Percentiles rank a stretch among this genome's conserved stretches.
Conservation (phyloP, 2,113 vertebrate genomes). For the Oxygymnocypris stewartii region DNA sequence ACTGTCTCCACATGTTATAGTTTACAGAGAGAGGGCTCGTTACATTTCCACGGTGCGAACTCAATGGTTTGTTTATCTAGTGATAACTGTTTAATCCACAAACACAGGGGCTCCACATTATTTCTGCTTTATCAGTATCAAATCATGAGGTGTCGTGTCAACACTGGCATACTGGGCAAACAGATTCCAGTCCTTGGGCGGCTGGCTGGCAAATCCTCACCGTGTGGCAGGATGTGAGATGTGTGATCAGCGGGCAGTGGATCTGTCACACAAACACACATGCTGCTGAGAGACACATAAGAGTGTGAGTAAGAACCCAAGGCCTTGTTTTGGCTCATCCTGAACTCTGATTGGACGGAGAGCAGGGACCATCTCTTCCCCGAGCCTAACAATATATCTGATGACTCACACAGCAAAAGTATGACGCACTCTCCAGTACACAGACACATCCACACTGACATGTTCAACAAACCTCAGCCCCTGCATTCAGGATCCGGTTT, state of each 20-base stretch:
- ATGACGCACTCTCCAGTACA: constrained; percentile 64
- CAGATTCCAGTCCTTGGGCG: constrained; percentile 5
- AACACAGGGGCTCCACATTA: constrained; percentile 9
- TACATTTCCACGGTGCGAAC: constrained; percentile 15
- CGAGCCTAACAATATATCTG: constrained; percentile 54
- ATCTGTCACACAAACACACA: constrained; percentile 12
- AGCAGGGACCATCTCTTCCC: constrained; percentile 56
- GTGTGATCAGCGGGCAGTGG: constrained; percentile 29
- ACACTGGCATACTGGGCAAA: constrained; percentile 16
- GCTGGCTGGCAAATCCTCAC: neutral
- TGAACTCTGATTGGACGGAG: constrained; percentile 46
- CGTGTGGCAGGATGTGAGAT: constrained; percentile 17
- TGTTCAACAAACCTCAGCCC: constrained; percentile 6
- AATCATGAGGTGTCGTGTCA: constrained; percentile 12
- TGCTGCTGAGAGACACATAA: constrained; percentile 31
- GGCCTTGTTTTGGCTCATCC: constrained; percentile 37
- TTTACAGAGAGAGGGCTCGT: constrained; percentile 18
- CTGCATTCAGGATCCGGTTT: neutral
- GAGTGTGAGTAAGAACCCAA: constrained; percentile 38
- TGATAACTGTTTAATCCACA: constrained; percentile 27
- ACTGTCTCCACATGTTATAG: neutral
- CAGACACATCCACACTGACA: constrained; percentile 27
- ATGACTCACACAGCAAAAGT: constrained; percentile 69
- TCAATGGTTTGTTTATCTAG: constrained; percentile 21
- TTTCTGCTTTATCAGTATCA: constrained; percentile 13